Evolutionary conservation across 2,113 vertebrate genomes (phyloP).

Genomic region (Colius striatus): DNA sequence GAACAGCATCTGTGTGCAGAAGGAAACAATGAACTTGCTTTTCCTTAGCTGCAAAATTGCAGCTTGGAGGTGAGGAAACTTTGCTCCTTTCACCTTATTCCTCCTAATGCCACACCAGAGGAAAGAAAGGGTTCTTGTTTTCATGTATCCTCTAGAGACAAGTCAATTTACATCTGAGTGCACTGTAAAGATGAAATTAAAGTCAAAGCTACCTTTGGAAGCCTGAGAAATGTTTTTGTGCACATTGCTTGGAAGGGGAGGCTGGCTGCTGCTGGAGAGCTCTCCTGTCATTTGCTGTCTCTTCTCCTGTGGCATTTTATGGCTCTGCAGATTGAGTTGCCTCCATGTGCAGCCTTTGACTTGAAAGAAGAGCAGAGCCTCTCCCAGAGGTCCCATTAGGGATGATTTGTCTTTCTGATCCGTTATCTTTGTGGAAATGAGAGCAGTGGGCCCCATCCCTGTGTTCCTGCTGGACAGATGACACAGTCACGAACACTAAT

Average conservation of each 20-base stretch:
- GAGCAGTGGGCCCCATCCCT: not conserved
- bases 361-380: not conserved
- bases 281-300: not conserved
- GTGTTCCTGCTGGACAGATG: not conserved
- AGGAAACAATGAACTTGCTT: conserved; percentile 39
- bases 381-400: conserved; percentile 32
- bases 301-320: not conserved
- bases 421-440: not conserved
- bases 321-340: not conserved
- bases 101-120: not conserved
- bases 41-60: conserved; percentile 22
- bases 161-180: conserved; percentile 46
- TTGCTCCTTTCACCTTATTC: conserved; percentile 40
- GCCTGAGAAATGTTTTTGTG: conserved; percentile 11
- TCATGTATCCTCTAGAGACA: not conserved
- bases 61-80: conserved; percentile 59
- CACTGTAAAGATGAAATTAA: conserved; percentile 60
- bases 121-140: conserved; percentile 46
- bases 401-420: conserved; percentile 36
- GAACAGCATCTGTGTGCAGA: conserved; percentile 47
- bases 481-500: conserved; percentile 21
- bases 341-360: not conserved
- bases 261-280: not conserved
- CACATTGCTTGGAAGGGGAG: not conserved
- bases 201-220: conserved; percentile 45